Conservation (phyloP, 35 echinoderm and acorn worm species). For the Lytechinus variegatus region DNA sequence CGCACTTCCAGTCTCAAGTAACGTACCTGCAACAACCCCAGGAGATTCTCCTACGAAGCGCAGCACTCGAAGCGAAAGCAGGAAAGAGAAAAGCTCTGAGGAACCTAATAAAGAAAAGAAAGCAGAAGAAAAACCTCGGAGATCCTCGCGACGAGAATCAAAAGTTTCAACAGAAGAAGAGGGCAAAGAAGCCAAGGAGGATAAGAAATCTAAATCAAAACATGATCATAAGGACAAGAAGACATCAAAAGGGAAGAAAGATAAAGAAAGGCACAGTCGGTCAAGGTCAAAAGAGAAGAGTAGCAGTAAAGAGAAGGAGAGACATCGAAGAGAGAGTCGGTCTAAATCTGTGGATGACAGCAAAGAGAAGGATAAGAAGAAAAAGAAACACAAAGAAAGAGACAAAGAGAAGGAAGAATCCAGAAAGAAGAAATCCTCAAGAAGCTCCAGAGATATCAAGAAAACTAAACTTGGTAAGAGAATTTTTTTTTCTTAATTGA, state of each 20-base stretch:
- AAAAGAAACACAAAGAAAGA: conserved; percentile 54
- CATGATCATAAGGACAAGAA: conserved; percentile 8
- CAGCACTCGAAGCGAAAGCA: conserved; percentile 3
- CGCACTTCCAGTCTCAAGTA: not conserved
- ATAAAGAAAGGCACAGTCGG: conserved; percentile 20
- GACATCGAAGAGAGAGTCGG: not conserved
- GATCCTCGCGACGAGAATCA: not conserved
- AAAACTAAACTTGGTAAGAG: conserved; percentile 14
- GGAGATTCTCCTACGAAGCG: not conserved
- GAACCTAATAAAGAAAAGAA: not conserved
- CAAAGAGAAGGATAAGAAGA: conserved; percentile 9
- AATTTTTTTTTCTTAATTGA: not conserved
- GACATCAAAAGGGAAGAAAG: not conserved
- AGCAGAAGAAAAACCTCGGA: not conserved
- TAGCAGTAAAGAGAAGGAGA: not conserved
- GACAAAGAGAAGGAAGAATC: conserved; percentile 1
- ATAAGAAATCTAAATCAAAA: not conserved
- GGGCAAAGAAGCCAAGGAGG: not conserved
- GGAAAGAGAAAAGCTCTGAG: not conserved
- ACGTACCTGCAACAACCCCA: not conserved
- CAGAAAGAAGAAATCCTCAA: conserved; percentile 41
- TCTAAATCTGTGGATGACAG: conserved; percentile 22
- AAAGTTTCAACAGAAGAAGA: conserved; percentile 13
- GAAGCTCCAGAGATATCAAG: conserved; percentile 32
- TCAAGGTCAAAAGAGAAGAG: conserved; percentile 27